These are phyloP conservation scores for Semibalanus balanoides DNA, from an alignment of 1,140 invertebrate species.

Conservation along the genomic window DNA sequence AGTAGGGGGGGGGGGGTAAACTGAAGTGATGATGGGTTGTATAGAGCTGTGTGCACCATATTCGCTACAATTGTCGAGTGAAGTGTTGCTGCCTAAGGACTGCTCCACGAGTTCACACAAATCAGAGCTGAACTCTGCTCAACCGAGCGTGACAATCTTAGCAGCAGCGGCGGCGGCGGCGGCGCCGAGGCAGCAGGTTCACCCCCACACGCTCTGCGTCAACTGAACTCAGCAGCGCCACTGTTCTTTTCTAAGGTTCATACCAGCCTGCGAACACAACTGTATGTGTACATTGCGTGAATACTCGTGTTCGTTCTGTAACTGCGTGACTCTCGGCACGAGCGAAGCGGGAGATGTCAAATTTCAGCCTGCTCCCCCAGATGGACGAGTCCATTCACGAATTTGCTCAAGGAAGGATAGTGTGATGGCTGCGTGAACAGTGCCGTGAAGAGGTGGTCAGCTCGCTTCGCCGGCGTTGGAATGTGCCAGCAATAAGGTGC, in stretches of 20 bases:
- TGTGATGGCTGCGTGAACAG: too few relatives aligned
- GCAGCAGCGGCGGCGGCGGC: too few relatives aligned
- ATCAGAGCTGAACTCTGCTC: background rate
- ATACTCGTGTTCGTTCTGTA: background rate
- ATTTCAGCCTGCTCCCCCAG: background rate
- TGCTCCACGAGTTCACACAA: background rate
- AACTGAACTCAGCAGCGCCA: background rate
- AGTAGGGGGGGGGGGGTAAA: too few relatives aligned
- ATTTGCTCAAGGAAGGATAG: background rate
- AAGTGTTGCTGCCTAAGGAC: too few relatives aligned
- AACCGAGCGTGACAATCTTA: background rate
- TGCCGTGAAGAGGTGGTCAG: background rate
- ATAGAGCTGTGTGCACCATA: too few relatives aligned
- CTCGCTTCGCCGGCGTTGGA: background rate
- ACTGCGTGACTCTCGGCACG: background rate
- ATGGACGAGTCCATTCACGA: background rate
- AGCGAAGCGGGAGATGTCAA: background rate
- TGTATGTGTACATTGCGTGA: background rate
- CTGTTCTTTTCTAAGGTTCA: background rate
- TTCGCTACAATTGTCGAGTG: too few relatives aligned
- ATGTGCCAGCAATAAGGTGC: background rate
- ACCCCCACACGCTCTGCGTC: background rate
- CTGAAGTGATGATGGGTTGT: too few relatives aligned
- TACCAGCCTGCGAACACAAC: background rate
- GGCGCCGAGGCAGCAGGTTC: too few relatives aligned